These are phyloP conservation scores for Rhinoderma darwinii DNA, from an alignment of 2,113 vertebrate species.

Conservation along the genomic window DNA sequence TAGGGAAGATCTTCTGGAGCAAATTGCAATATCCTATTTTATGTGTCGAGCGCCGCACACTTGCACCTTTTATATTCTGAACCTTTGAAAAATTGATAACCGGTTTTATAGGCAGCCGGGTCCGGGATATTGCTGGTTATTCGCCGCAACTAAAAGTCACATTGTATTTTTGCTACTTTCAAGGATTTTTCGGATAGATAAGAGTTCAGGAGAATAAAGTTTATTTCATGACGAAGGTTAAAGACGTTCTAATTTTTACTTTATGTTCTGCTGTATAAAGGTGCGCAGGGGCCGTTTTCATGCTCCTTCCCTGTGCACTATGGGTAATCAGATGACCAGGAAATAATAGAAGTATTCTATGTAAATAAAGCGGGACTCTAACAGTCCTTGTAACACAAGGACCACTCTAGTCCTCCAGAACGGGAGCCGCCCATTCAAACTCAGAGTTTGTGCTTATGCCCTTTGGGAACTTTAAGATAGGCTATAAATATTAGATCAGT, in stretches of 20 bases:
- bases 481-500: too few relatives aligned
- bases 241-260: not conserved
- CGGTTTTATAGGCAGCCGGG: not conserved
- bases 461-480: too few relatives aligned
- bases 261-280: not conserved
- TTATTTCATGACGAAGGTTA: not conserved
- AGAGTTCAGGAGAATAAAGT: not conserved
- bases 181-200: not conserved
- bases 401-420: too few relatives aligned
- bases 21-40: not conserved
- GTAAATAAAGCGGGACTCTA: too few relatives aligned
- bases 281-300: not conserved
- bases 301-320: not conserved
- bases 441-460: too few relatives aligned
- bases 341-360: not conserved
- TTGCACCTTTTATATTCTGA: not conserved
- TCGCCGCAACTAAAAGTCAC: not conserved
- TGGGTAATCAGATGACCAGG: not conserved
- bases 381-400: too few relatives aligned
- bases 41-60: not conserved
- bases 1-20: slow-evolving; percentile 24
- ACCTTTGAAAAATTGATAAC: slow-evolving; percentile 8
- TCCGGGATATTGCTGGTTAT: not conserved
- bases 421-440: too few relatives aligned
- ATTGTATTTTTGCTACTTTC: not conserved